Base-by-base conservation (phyloP, 2,113 vertebrate species). In the Neodon shergylaensis region DNA sequence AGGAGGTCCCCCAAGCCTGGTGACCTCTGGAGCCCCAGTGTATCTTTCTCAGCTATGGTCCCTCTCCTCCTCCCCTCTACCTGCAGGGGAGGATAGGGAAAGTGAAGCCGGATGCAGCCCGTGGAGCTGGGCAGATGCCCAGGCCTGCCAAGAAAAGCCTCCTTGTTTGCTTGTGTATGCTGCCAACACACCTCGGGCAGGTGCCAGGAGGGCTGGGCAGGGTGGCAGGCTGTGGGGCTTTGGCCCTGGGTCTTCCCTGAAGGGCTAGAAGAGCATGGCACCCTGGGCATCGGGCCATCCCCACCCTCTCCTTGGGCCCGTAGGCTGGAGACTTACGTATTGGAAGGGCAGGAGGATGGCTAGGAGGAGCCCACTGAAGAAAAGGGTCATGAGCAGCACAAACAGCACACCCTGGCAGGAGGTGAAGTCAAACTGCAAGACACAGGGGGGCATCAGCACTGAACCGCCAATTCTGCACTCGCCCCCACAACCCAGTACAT, bases 371-470 rank as follows among this genome's bases (percentile, higher is more conserved):
- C 99, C 99, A 17, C 99, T 99, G 90, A 99, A 98, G 92, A 99
- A 98, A 94, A 99, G 98, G 3, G 99, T 99, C 98, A 99, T 99
- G 96, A 99, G 98, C 97, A 99, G 98, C 81, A 99, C 96, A 0
- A 99, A 99, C 88, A 99, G 98, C 74, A 99, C 98, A 0, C 99
- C 99, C 52, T 99, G 99, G 97, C 98, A 99, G 94, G 99, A 99
- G 26, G 99, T 99, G 98, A 99, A 99, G 95, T 99, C 99, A 88
- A 99, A 98, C 99, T 99, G 98, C 54, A 61, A 88, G 76, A 66
- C 8, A 65, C 92, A 66, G 70, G 26, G 0, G 11, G 26, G 12
- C 1, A 3, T 97, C 54, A 94, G 90, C 17, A 3, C 22, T 3
- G 14, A 66, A 77, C 65, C 33, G 0, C 1, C 0, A 4, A 49